Evolutionary conservation across 2,797 vertebrate genomes (phyloP), one percentile per base, ranked within the genome.

Genomic region (Molossus alvarezi): DNA sequence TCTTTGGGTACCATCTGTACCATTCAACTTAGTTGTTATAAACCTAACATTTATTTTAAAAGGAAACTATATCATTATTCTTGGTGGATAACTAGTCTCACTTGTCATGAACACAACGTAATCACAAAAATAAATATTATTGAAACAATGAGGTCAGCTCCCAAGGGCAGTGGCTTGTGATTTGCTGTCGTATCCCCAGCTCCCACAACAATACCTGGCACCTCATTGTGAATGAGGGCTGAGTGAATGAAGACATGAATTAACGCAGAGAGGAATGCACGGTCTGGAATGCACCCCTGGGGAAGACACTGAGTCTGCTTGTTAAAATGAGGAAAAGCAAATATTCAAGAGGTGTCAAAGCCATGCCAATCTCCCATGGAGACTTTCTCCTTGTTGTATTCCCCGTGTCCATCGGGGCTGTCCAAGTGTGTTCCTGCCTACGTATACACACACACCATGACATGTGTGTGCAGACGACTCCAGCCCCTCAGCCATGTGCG

Each of bases 1-100:
- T 48, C 29, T 88, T 48, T 76, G 41, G 76, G 41, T 65, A 29
- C 62, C 62, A 64, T 91, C 79, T 90, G 79, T 55, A 27, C 85
- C 18, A 6, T 62, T 51, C 55, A 29, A 57, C 29, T 82, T 37
- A 17, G n/a, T 81, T 84, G 93, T 92, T 41, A 91, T 15, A 93
- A 91, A 91, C 51, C 37, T 94, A 85, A 87, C n/a, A 82, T 91
- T 85, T 95, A 91, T 73, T 83, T 96, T 92, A 75, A 90, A 88
- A 86, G 79, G 79, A 86, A 93, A 89, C 84, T 27, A 1, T 90
- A 80, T 91, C 51, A 88, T 97, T 76, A 65, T 48, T 83, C 29
- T 80, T n/a, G 33, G 86, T 75, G 72, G 72, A 77, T 77, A 71
- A 92, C 65, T 51, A 82, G 60, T 55, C 57, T 91, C 29, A 23